Evolutionary conservation across 2,113 vertebrate species (phyloP), one percentile per base, ranked within the genome.

Genomic region (Anarhynchus alexandrinus): DNA sequence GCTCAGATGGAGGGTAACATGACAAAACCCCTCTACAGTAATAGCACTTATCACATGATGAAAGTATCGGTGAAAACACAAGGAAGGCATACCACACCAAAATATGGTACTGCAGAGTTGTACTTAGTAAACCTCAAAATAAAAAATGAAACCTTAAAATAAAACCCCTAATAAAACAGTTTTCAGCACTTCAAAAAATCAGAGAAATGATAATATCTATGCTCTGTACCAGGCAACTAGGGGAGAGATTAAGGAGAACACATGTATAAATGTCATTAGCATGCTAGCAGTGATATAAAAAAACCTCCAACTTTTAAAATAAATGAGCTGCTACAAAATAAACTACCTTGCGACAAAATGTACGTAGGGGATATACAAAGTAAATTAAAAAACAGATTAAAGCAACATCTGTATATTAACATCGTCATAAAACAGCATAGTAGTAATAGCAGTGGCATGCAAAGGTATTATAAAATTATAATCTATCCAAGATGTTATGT

Each of bases 331-430:
- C 97, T 98, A 93, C 97, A 98, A 97, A 98, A 98, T 98, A 98
- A 98, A 97, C 95, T 51, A 88, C 96, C 97, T 98, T 96, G 92
- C 81, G 1, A 97, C 97, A 97, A 98, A 98, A 98, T 98, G 96
- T 97, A 96, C 97, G 62, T 97, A 93, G 96, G 98, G 97, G 98
- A 98, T 95, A 97, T 96, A 97, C 55, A 87, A 97, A 98, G 98
- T 98, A 97, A 98, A 98, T 98, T 98, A 95, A 98, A 97, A 98
- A 98, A 95, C 85, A 98, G 97, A 98, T 98, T 98, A 98, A 98
- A 92, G 87, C 90, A 97, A 98, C 98, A 98, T 98, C 98, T 98
- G 98, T 97, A 98, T 98, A 98, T 98, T 98, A 98, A 96, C 96
- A 97, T 79, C 17, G 8, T 96, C 97, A 94, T 98, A 98, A 98